A percentile compares a stretch with the other conserved stretches of the same genome.
Evolutionary conservation across 2,888 invertebrate species (phyloP).

Genomic region (Dryadula phaetusa): DNA sequence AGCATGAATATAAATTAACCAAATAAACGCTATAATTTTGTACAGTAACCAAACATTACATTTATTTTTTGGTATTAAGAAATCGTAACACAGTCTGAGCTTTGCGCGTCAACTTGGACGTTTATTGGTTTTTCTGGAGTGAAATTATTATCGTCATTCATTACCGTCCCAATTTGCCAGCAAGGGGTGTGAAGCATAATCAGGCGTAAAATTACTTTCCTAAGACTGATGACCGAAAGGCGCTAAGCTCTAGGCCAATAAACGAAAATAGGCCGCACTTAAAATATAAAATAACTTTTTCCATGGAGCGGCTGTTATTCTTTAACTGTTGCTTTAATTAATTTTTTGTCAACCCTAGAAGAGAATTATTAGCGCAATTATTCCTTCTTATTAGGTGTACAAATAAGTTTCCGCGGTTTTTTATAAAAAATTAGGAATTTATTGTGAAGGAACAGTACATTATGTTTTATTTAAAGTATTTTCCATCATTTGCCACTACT

Average conservation of each 20-base stretch:
- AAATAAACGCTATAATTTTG: background rate
- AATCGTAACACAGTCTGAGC: background rate
- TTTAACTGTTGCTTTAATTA: background rate
- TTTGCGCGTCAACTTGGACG: slow-evolving; percentile 31
- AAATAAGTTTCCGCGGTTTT: no score
- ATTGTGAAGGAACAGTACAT: no score
- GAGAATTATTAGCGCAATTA: slow-evolving; percentile 4
- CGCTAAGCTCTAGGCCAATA: slow-evolving; percentile 29
- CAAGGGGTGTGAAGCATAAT: slow-evolving; percentile 41
- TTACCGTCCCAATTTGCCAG: slow-evolving; percentile 41
- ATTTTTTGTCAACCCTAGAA: background rate
- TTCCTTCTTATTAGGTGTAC: no score
- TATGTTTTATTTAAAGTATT: no score
- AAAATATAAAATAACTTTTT: slow-evolving; percentile 12
- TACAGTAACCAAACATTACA: background rate
- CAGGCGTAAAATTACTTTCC: slow-evolving; percentile 43
- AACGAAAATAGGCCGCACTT: slow-evolving; percentile 27
- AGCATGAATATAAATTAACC: no score
- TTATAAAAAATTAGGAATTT: no score
- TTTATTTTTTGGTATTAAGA: background rate
- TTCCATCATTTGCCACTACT: no score
- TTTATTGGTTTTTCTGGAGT: slow-evolving; percentile 36
- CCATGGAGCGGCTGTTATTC: background rate
- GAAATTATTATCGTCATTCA: slow-evolving; percentile 41
- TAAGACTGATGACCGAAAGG: slow-evolving; percentile 42